Base-by-base conservation (phyloP, 2,113 vertebrate genomes). In the Sapayoa aenigma region DNA sequence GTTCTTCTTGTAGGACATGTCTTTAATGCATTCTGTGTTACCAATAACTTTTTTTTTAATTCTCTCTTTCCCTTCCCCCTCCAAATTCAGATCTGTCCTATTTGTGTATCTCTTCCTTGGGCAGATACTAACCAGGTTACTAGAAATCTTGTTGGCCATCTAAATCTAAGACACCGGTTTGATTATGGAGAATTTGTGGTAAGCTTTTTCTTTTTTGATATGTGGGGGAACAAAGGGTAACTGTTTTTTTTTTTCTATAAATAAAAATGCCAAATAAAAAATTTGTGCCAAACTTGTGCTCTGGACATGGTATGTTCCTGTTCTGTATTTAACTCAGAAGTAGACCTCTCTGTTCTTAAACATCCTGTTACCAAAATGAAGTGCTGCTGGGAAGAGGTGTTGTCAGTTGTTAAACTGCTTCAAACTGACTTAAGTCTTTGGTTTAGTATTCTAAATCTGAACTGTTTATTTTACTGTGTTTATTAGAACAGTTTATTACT, bases 81-180 rank as follows among this genome's bases (percentile, higher is more conserved):
- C 89, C 88, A 89, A 83, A 93, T 86, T 68, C 92, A 99, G 98
- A 98, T 98, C 52, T 99, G 98, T 97, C 98, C 98, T 67, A 98
- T 99, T 95, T 99, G 98, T 96, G 97, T 97, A 46, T 97, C 97
- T 92, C 96, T 99, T 96, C 98, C 98, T 73, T 98, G 98, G 97
- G 98, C 98, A 94, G 97, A 98, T 97, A 97, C 98, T 95, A 98
- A 95, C 94, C 98, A 98, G 96, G 93, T 97, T 94, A 98, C 98
- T 97, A 98, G 97, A 94, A 97, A 98, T 98, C 98, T 99, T 66
- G 98, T 98, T 96, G 97, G 92, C 79, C 98, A 99, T 96, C 97
- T 99, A 94, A 98, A 98, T 97, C 96, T 98, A 73, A 98, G 98
- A 80, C 98, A 99, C 93, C 97, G 95, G n/a, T 98, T 98, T 97